Evolutionary conservation across 2,113 vertebrate genomes (phyloP), one percentile per base, ranked within the genome.

Genomic region (Rhegmatorhina hoffmannsi): DNA sequence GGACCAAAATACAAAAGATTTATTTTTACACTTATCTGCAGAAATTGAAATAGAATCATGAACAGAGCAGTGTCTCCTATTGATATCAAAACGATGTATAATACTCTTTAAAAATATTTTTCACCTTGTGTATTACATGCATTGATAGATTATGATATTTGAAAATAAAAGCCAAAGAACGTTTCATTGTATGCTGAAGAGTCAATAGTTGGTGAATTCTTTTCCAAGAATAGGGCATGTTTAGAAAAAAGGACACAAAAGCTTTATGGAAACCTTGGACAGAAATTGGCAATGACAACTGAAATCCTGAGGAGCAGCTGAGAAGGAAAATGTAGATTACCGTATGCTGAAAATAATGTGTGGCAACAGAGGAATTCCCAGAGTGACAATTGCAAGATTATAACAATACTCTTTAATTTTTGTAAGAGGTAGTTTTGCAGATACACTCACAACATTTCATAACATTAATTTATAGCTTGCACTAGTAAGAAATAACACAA

Each of bases 161-260:
- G 89, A 89, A 67, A 96, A 84, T 43, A 95, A 93, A 91, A 93
- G 10, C 44, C 87, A 81, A 77, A 94, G 80, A 92, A 77, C 49
- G 49, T 74, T 97, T 90, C 91, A 90, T 66, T 60, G 70, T 75
- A 94, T 90, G 87, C 60, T 91, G 58, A 19, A 72, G 49, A 46
- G 55, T 96, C 84, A 96, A 96, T 91, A 96, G 94, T 84, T 89
- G 92, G 92, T 46, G 58, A 25, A 82, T 80, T 69, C 53, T 83
- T 79, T 87, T 96, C 75, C 53, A 62, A 95, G 17, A 70, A 81
- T 68, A 95, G 84, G 91, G 95, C 7, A 7, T 62, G 83, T 83
- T 97, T 96, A 96, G 92, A 97, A 94, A 50, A 97, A 96, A 95
- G 73, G 69, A 92, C 92, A 96, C 94, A 97, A 97, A 97, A 97